Percentiles rank a stretch among this genome's conserved stretches.
Conservation (phyloP, 2,797 vertebrate species). For the Myiotriccus ornatus region DNA sequence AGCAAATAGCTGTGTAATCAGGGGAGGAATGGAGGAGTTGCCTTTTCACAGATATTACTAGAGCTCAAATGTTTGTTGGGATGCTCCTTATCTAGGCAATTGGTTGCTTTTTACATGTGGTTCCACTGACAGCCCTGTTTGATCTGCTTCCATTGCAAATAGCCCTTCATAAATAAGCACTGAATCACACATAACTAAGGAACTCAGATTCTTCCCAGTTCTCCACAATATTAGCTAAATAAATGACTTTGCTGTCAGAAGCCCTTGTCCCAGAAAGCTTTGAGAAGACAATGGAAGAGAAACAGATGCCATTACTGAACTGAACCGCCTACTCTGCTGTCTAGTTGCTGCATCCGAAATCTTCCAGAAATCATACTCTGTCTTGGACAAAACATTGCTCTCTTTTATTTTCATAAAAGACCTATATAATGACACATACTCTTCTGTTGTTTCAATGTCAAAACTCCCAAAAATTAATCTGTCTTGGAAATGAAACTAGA, state of each 20-base stretch:
- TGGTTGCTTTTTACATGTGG: constrained; percentile 12
- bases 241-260: constrained; percentile 30
- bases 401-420: neutral
- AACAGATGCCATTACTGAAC: neutral
- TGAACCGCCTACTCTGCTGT: neutral
- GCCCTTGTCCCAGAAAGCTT: neutral
- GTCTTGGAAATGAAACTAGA: neutral
- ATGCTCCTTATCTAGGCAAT: constrained; percentile 50
- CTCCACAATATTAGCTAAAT: neutral
- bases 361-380: neutral
- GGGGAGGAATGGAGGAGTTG: constrained; percentile 11
- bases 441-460: neutral
- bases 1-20: constrained; percentile 43
- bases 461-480: neutral
- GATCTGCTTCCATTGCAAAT: constrained; percentile 36
- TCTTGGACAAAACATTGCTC: neutral
- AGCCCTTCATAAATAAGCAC: constrained; percentile 16
- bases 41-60: constrained; percentile 43
- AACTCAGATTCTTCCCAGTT: neutral
- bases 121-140: neutral
- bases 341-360: neutral
- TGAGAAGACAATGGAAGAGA: neutral
- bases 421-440: neutral
- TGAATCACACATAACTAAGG: neutral
- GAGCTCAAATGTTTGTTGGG: constrained; percentile 23